These are phyloP conservation scores for Lepus townsendii DNA, from an alignment of 2,797 vertebrate genomes.

Conservation along the genomic window DNA sequence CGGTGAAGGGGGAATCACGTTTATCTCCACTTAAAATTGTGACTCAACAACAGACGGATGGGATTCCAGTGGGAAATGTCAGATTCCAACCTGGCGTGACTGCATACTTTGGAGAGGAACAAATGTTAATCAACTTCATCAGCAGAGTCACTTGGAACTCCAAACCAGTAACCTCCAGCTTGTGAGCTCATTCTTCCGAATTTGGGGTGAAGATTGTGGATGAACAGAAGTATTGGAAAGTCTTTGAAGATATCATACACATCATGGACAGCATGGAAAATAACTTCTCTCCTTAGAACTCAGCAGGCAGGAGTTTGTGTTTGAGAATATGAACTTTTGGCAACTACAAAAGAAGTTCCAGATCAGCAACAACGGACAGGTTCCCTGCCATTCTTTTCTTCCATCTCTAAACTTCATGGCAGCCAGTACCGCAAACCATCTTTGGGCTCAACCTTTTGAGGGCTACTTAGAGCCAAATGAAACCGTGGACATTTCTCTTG, in stretches of 20 bases:
- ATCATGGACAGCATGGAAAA: conserved; percentile 99
- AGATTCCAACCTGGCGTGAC: too few species aligned
- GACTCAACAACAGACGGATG: too few species aligned
- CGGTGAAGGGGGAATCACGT: too few species aligned
- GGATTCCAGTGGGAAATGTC: too few species aligned
- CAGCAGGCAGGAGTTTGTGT: conserved; percentile 95
- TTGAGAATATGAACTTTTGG: conserved; percentile 96
- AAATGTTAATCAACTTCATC: too few species aligned
- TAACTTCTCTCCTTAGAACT: conserved; percentile 97
- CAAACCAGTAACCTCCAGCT: too few species aligned
- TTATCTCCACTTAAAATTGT: too few species aligned
- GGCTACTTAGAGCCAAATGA: conserved; percentile 97
- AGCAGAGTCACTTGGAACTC: too few species aligned
- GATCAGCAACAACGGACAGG: conserved; percentile 98
- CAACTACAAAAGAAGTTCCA: conserved; percentile 96
- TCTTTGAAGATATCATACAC: conserved; percentile 98
- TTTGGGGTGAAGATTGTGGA: conserved; percentile 95
- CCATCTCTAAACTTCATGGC: conserved; percentile 98
- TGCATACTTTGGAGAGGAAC: too few species aligned
- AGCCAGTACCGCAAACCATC: conserved; percentile 96
- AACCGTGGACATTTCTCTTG: conserved; percentile 95
- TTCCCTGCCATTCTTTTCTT: conserved; percentile 96
- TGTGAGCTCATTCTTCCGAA: too few species aligned
- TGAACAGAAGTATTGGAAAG: conserved; percentile 94
- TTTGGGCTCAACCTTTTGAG: conserved; percentile 96